Percentiles rank a stretch among this genome's conserved stretches.
These are phyloP conservation scores for Gobiocypris rarus DNA, from an alignment of 2,113 vertebrate species.

Conservation along the genomic window DNA sequence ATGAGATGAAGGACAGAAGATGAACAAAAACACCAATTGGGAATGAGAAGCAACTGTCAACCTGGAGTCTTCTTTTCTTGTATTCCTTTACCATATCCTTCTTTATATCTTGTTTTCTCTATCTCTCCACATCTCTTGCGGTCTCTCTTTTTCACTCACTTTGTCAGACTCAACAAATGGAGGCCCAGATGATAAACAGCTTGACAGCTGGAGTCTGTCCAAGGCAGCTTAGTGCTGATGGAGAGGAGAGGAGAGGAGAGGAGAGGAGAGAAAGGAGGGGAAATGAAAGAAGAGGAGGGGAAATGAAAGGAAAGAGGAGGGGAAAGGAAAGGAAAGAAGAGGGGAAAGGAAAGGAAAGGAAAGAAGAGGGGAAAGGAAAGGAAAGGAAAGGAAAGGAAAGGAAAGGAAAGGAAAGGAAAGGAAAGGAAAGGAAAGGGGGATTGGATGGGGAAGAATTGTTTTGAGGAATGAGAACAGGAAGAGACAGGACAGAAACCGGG, in stretches of 20 bases:
- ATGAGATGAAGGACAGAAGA: constrained; percentile 15
- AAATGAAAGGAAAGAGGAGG: neutral
- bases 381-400: neutral
- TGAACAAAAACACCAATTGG: neutral
- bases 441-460: neutral
- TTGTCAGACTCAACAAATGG: constrained; percentile 60
- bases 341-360: neutral
- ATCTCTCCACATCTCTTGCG: constrained; percentile 29
- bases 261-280: neutral
- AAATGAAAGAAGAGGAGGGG: neutral
- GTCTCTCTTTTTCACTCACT: constrained; percentile 54
- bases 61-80: constrained; percentile 38
- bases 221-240: constrained; percentile 62
- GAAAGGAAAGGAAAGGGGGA: neutral
- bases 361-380: too few relatives aligned
- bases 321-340: neutral
- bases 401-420: neutral
- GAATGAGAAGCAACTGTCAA: constrained; percentile 25
- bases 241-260: neutral
- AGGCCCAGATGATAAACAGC: constrained; percentile 45
- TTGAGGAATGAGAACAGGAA: constrained; percentile 7
- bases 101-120: constrained; percentile 21
- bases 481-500: neutral
- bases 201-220: constrained; percentile 45
- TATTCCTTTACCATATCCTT: neutral